These are phyloP conservation scores for Pseudorhombus dupliciocellatus DNA, from an alignment of 2,113 vertebrate genomes.

Conservation along the genomic window DNA sequence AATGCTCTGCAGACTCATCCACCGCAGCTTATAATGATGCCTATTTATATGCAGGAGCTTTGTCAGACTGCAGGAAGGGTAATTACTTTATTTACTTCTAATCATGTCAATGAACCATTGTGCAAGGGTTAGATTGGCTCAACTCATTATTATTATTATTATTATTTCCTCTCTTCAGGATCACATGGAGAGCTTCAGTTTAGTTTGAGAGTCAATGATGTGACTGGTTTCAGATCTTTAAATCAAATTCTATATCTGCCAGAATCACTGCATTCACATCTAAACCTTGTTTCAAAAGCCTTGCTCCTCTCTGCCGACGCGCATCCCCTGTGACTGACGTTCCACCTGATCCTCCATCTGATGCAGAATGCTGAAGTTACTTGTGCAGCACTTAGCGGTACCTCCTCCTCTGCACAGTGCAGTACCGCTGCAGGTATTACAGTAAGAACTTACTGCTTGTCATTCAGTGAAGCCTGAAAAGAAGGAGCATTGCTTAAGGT, in stretches of 20 bases:
- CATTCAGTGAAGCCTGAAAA: background rate
- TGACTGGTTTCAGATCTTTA: too few species aligned
- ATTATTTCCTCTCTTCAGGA: conserved; percentile 35
- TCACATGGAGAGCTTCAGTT: conserved; percentile 50
- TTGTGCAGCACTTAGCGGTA: too few species aligned
- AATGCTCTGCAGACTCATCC: conserved; percentile 83
- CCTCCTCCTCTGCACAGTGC: background rate
- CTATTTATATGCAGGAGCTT: conserved; percentile 81
- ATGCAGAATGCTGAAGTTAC: background rate
- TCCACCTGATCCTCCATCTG: conserved; percentile 14
- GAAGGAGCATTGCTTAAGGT: conserved; percentile 5
- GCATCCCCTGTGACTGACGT: too few species aligned
- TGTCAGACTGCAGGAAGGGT: conserved; percentile 62
- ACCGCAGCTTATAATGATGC: conserved; percentile 80
- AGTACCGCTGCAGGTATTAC: conserved; percentile 7
- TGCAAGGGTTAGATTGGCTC: conserved; percentile 63
- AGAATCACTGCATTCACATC: too few species aligned
- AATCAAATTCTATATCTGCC: too few species aligned
- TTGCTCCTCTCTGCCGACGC: too few species aligned
- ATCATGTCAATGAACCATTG: conserved; percentile 75
- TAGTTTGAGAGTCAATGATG: conserved; percentile 21
- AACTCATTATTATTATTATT: conserved; percentile 54
- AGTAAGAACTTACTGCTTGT: background rate
- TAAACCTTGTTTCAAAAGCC: too few species aligned
- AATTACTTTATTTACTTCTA: conserved; percentile 81